A percentile compares a stretch with the other conserved stretches of the same genome.
These are phyloP conservation scores for Grantiella picta DNA, from an alignment of 2,113 vertebrate species.

Conservation along the genomic window DNA sequence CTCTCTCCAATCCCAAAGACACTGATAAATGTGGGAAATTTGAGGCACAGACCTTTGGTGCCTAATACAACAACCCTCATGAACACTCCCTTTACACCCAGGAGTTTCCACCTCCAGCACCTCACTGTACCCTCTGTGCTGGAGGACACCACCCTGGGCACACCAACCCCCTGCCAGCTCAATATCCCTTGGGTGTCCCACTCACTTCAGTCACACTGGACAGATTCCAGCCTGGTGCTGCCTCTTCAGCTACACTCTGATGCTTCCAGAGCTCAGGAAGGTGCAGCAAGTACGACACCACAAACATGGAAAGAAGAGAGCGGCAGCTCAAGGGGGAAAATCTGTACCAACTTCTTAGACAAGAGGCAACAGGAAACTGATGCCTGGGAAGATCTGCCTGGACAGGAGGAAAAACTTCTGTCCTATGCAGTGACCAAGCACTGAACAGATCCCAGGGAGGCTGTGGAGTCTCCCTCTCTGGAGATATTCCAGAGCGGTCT, in stretches of 20 bases:
- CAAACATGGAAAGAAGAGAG: not conserved
- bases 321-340: not conserved
- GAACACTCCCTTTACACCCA: not conserved
- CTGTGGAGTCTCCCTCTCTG: not conserved
- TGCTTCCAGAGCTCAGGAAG: not conserved
- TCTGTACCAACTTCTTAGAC: not conserved
- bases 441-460: not conserved
- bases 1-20: not conserved
- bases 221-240: not conserved
- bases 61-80: not conserved
- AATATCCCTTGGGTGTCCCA: fast-evolving
- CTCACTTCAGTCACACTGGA: not conserved
- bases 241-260: not conserved
- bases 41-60: not conserved
- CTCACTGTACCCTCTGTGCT: not conserved
- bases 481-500: not conserved
- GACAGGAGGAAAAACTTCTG: not conserved
- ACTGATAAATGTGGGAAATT: not conserved
- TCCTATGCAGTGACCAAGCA: fast-evolving
- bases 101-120: not conserved
- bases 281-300: fast-evolving
- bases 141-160: not conserved
- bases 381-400: not conserved
- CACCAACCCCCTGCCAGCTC: not conserved
- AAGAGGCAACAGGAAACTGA: not conserved